Conservation (phyloP, 2,888 invertebrate genomes). For the Plutella xylostella region DNA sequence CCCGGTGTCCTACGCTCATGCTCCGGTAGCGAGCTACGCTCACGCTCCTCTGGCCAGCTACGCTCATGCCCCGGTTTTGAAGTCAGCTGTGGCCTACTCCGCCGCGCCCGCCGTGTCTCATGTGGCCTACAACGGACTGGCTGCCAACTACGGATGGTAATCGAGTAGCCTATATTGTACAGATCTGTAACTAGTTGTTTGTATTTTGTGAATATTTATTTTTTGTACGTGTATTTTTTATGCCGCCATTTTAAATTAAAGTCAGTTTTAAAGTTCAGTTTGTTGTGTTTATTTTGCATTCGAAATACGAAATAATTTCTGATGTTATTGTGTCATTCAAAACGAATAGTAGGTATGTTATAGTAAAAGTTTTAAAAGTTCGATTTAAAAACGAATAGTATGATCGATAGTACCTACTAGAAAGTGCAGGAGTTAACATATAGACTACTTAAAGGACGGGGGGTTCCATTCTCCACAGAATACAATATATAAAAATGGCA, state of each 20-base stretch:
- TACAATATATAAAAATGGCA: too few relatives aligned
- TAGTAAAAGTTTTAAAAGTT: too few relatives aligned
- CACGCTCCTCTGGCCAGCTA: constrained; percentile 30
- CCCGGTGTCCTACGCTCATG: constrained; percentile 11
- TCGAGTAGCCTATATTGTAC: constrained; percentile 23
- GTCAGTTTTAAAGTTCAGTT: constrained; percentile 14
- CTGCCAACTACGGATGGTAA: constrained; percentile 74
- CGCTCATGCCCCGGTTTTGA: constrained; percentile 39
- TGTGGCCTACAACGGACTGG: constrained; percentile 73
- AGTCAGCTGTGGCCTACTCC: constrained; percentile 60
- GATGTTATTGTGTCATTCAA: too few relatives aligned
- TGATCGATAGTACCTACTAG: too few relatives aligned
- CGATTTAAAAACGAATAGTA: too few relatives aligned
- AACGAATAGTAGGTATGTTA: too few relatives aligned
- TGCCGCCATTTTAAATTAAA: constrained; percentile 43
- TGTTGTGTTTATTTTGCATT: background rate
- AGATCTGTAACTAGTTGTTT: constrained; percentile 31
- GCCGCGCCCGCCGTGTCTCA: constrained; percentile 73
- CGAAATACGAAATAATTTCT: too few relatives aligned
- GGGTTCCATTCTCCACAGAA: too few relatives aligned
- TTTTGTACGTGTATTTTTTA: constrained; percentile 46
- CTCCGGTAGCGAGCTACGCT: constrained; percentile 21
- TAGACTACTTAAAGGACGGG: too few relatives aligned
- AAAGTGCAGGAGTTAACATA: too few relatives aligned
- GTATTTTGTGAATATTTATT: constrained; percentile 44